Base-by-base conservation (phyloP, 2,888 invertebrate species). In the Sicus ferrugineus region DNA sequence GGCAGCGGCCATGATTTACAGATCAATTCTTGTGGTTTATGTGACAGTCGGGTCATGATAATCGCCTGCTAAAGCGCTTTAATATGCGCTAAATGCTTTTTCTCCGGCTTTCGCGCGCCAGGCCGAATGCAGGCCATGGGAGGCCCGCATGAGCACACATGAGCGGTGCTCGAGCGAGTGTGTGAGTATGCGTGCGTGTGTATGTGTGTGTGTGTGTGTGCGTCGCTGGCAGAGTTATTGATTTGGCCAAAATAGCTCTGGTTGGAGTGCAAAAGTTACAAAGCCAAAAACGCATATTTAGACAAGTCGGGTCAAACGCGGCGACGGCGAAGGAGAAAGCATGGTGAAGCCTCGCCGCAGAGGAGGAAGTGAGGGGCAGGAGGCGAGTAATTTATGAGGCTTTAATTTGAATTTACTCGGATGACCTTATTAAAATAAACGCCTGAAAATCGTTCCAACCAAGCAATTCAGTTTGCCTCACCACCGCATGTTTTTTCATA, bases 21-120 rank as follows among this genome's bases (percentile, higher is more conserved):
- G 76, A 76, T 76, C 76, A 76, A 76, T 76, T 76, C 75, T 70
- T 72, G 75, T 76, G 72, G 76, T 76, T 76, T 76, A 76, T 76
- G 74, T 76, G 76, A 75, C 76, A 76, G 76, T 74, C 69, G 58
- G 74, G 74, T 75, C 76, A 76, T 75, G 76, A 73, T 75, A 75
- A 75, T 68, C 68, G 61, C 62, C 61, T 61, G 62, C 54, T 62
- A 62, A 67, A 68, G 68, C 62, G 68, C 62, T 62, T 68, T 62
- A 68, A 68, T 68, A 68, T 68, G 62, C 68, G 54, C 54, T 68
- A 68, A 68, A 68, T 62, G 67, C 58, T 59, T 21, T n/a, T 46
- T 48, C 48, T 31, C 30, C 21, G 54, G 26, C 58, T 31, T 59
- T 67, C 67, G 59, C 34, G 48, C 59, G 46, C 14, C 28, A 38